Evolutionary conservation across 2,113 vertebrate genomes (phyloP).

Genomic region (Clinocottus analis): DNA sequence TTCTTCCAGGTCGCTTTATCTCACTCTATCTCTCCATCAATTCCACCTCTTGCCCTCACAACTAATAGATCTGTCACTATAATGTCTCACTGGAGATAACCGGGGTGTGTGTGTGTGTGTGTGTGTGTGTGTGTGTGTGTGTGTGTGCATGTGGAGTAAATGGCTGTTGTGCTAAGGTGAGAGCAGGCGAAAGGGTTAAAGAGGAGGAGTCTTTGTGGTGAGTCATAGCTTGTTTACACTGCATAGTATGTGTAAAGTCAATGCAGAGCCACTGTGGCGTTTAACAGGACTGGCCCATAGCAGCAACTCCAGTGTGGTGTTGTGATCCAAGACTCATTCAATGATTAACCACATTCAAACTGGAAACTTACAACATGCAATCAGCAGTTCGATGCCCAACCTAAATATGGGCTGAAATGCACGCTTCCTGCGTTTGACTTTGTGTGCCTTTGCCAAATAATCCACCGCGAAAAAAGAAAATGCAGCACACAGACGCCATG

Average conservation of each 20-base stretch:
- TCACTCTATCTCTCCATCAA: conserved; percentile 43
- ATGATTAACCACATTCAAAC: conserved; percentile 32
- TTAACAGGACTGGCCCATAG: conserved; percentile 4
- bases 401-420: neutral
- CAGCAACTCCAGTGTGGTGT: neutral
- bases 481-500: conserved; percentile 17
- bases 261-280: conserved; percentile 10
- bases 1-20: conserved; percentile 6
- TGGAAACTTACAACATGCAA: conserved; percentile 12
- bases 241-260: conserved; percentile 17
- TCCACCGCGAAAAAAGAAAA: conserved; percentile 34
- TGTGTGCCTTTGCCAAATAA: neutral
- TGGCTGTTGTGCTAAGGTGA: conserved; percentile 31
- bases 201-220: conserved; percentile 41
- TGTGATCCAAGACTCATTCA: neutral
- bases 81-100: conserved; percentile 48
- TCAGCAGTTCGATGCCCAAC: neutral
- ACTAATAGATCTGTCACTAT: conserved; percentile 60
- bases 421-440: conserved; percentile 18
- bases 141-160: conserved; percentile 54
- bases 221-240: conserved; percentile 53
- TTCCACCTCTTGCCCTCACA: conserved; percentile 55
- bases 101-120: conserved; percentile 27
- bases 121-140: too few relatives aligned
- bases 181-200: conserved; percentile 27